Percentiles rank a stretch among this genome's conserved stretches.
These are phyloP conservation scores for Fragum fragum DNA, from an alignment of 2,888 invertebrate species.

Conservation along the genomic window DNA sequence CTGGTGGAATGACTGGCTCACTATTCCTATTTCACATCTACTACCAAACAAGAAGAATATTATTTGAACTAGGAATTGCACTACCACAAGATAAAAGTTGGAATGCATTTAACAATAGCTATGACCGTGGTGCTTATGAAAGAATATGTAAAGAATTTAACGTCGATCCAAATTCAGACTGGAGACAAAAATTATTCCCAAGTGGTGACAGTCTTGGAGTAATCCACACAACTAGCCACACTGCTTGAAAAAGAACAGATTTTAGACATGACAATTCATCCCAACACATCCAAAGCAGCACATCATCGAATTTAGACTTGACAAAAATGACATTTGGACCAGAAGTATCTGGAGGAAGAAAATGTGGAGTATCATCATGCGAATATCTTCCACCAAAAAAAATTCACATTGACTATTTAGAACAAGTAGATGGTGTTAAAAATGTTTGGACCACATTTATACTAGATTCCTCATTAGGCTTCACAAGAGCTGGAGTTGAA, in stretches of 20 bases:
- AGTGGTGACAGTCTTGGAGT: conserved; percentile 34
- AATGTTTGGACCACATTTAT: conserved; percentile 38
- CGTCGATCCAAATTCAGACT: conserved; percentile 23
- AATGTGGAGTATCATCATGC: conserved; percentile 33
- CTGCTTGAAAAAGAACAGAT: conserved; percentile 25
- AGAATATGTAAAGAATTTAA: conserved; percentile 40
- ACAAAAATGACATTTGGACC: conserved; percentile 37
- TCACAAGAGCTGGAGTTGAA: conserved; percentile 45
- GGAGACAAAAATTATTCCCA: conserved; percentile 29
- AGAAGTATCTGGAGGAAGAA: conserved; percentile 31
- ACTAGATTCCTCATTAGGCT: conserved; percentile 40
- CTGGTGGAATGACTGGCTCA: conserved; percentile 24
- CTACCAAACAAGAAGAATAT: conserved; percentile 33
- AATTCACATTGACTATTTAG: conserved; percentile 33
- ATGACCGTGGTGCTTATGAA: conserved; percentile 39
- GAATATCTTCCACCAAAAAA: conserved; percentile 36
- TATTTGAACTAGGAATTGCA: conserved; percentile 18
- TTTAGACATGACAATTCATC: conserved; percentile 24
- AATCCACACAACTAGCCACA: conserved; percentile 8
- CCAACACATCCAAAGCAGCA: conserved; percentile 19
- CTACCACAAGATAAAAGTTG: conserved; percentile 33
- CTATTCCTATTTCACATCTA: conserved; percentile 37
- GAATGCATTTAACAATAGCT: conserved; percentile 39
- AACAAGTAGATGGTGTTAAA: conserved; percentile 31
- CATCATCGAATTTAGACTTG: conserved; percentile 21